Conservation (phyloP, 2,797 vertebrate genomes). For the Anolis apletophallus region DNA sequence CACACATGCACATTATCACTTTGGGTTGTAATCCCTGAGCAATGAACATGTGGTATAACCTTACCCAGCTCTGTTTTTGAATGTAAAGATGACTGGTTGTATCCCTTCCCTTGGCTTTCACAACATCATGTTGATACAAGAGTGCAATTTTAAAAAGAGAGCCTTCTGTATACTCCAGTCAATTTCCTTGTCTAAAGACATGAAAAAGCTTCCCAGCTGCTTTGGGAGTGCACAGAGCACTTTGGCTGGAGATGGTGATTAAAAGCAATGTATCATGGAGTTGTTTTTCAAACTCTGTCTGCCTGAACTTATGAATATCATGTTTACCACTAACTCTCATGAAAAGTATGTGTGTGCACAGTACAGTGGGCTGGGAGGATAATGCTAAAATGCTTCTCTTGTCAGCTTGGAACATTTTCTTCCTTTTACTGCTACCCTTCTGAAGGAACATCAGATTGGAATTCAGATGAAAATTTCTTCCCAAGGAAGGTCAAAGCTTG, state of each 20-base stretch:
- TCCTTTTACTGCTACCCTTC: conserved; percentile 23
- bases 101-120: conserved; percentile 21
- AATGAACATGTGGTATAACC: neutral
- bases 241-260: conserved; percentile 40
- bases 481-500: neutral
- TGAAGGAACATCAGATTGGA: conserved; percentile 27
- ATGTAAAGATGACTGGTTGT: conserved; percentile 11
- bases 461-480: neutral
- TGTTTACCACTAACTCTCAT: conserved; percentile 42
- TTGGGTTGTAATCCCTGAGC: neutral
- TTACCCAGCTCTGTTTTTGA: neutral
- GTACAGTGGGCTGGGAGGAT: neutral
- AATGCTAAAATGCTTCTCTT: conserved; percentile 34
- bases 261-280: conserved; percentile 45
- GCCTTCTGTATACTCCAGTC: conserved; percentile 15
- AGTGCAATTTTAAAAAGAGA: conserved; percentile 34
- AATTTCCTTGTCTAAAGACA: conserved; percentile 44
- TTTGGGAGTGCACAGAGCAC: conserved; percentile 35
- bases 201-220: conserved; percentile 40
- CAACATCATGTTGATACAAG: conserved; percentile 26
- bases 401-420: conserved; percentile 35
- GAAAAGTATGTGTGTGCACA: neutral
- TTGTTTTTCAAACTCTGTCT: conserved; percentile 46
- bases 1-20: neutral
- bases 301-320: conserved; percentile 32